Base-by-base conservation (phyloP, 1,140 invertebrate genomes). In the Micrasema minimum region DNA sequence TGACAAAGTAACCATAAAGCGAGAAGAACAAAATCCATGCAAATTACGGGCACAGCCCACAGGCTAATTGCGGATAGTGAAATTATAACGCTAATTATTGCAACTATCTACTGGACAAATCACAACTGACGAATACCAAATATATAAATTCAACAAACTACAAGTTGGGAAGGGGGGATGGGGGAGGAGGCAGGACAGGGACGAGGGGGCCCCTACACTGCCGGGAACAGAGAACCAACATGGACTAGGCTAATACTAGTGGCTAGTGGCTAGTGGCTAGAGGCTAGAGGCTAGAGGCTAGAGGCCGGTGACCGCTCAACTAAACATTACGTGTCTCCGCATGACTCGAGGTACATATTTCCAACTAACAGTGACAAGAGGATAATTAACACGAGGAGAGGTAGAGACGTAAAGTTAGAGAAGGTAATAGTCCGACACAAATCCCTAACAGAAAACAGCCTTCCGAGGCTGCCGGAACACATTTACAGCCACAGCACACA, bases 21-120 rank as follows among this genome's bases (percentile, higher is more conserved):
- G 61, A 75, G 72, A 75, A 75, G 74, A 72, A 72, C 59, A 61
- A 69, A 31, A 64, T 72, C 74, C 74, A 75, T 75, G 74, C 74
- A 72, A 51, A 50, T 37, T 41, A 31, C 62, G 37, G 61, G 68
- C 14, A 12, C 38, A 46, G 22, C 46, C 64, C 20, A 23, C 53
- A 14, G 53, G 37, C 38, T 62, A 64, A 45, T 26, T 64, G 55
- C 51, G 48, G 14, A 59, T 72, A 69, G 45, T 65, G 46, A 64
- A 62, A 66, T 11, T 50, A 61, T 41, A 66, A 75, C 61, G 53
- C 51, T 74, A 69, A 35, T 26, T 67, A 66, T 66, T 66, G 62
- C 48, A 66, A 66, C 48, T 64, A 53, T 53, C 73, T 75, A 75
- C 73, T 69, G 50, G 68, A 71, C 65, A 71, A 57, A 55, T 67